Percentiles rank a stretch among this genome's conserved stretches.
Conservation (phyloP, 92 coral and sea anemone species). For the Phenganax stokvisi region DNA sequence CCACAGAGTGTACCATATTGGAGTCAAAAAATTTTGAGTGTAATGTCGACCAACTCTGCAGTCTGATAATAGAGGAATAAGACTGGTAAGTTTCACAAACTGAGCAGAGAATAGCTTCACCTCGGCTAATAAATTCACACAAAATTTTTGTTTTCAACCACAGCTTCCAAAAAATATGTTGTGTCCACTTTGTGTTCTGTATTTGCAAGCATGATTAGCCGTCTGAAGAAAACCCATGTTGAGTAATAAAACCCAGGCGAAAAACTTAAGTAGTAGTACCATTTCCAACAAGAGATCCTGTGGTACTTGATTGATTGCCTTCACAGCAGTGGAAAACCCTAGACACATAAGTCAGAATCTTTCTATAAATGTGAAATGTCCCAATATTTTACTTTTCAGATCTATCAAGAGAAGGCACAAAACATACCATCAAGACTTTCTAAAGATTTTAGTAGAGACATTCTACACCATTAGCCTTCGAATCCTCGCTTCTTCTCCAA, state of each 20-base stretch:
- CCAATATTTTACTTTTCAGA: neutral
- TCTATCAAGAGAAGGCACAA: neutral
- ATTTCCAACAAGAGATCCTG: conserved; percentile 70
- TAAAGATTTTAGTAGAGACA: conserved; percentile 28
- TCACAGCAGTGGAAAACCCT: conserved; percentile 72
- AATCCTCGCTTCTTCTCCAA: neutral
- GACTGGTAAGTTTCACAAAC: neutral
- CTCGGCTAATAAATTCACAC: neutral
- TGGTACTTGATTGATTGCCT: conserved; percentile 60
- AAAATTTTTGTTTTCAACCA: neutral
- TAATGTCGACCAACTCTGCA: neutral
- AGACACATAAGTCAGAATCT: neutral
- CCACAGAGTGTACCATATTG: neutral
- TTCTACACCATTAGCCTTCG: neutral
- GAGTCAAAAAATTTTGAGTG: neutral
- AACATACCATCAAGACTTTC: conserved; percentile 34
- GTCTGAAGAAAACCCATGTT: neutral
- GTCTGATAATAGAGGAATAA: neutral
- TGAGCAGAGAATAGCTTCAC: neutral
- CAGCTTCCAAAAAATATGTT: neutral
- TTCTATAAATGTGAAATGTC: neutral
- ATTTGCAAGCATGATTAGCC: neutral
- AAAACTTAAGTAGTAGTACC: conserved; percentile 22
- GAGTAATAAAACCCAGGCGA: neutral
- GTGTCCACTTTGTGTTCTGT: neutral